phyloP scores from a whole-genome alignment of 2,888 invertebrate genomes.

The Argynnis bischoffii region DNA sequence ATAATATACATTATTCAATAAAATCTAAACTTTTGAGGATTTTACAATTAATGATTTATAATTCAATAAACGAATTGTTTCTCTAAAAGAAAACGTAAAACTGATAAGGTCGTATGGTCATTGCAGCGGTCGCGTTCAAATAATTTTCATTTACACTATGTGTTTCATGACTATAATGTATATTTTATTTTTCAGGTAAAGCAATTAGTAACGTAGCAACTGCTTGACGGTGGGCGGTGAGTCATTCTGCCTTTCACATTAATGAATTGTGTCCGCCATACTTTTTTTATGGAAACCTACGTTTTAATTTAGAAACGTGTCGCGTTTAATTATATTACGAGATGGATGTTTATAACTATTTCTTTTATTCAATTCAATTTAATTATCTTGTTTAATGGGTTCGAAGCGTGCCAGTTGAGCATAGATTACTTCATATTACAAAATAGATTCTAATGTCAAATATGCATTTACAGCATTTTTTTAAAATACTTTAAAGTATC shows the following conservation, averaged over 20 bases:
- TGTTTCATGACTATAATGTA: conserved; percentile 17
- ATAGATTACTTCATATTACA: too few relatives aligned
- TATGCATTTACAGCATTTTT: too few relatives aligned
- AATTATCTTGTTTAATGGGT: too few relatives aligned
- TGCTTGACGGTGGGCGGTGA: conserved; percentile 33
- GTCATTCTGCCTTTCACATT: conserved; percentile 55
- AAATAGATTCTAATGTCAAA: too few relatives aligned
- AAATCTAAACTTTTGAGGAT: too few relatives aligned
- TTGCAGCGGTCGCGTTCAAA: not conserved
- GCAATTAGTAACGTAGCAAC: conserved; percentile 43
- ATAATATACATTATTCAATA: too few relatives aligned
- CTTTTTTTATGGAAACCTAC: conserved; percentile 24
- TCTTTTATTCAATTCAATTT: too few relatives aligned
- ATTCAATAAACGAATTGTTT: not conserved
- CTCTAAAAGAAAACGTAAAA: not conserved
- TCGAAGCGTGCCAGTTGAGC: too few relatives aligned
- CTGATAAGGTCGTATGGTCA: conserved; percentile 2
- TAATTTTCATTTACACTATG: not conserved
- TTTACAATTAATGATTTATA: too few relatives aligned
- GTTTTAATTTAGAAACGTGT: conserved; percentile 10
- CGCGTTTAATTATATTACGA: conserved; percentile 9
- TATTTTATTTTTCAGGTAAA: conserved; percentile 43
- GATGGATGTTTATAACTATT: too few relatives aligned
- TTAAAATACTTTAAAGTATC: too few relatives aligned
- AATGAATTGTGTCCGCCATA: conserved; percentile 45